Evolutionary conservation across 1,140 invertebrate genomes (phyloP), one percentile per base, ranked within the genome.

Genomic region (Ceratitis capitata): DNA sequence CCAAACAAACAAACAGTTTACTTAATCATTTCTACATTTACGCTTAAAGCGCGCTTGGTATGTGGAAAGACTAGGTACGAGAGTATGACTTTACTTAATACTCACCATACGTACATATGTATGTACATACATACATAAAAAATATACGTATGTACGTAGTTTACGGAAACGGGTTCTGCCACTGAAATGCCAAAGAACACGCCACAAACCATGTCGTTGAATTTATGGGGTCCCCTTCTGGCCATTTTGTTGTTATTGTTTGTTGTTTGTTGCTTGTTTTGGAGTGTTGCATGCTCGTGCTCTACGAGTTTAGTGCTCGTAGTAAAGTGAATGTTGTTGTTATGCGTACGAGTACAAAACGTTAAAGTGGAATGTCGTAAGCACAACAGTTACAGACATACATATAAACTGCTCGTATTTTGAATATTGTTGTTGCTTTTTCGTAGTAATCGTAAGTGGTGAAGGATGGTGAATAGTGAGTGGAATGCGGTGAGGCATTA

Each of bases 31-130:
- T 78, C 32, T 26, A 78, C 16, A 78, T 78, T 45, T 45, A 78
- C 69, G 69, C 69, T 78, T 78, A 78, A 78, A 78, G 69, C 69
- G n/a, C 39, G 39, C 69, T 78, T 78, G 69, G 69, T 47, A 78
- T 78, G 69, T 78, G 69, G 69, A 78, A 78, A 78, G 45, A 78
- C 69, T 45, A n/a, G 69, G 69, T 78, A 78, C 69, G 39, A 74
- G 39, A 74, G n/a, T 56, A 56, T 32, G 58, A 45, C 69, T 78
- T 26, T 4, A 5, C 32, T 78, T 23, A 56, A n/a, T 56, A 5
- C 32, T 78, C 51, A 56, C 7, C 23, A 1, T 53, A 53, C 51
- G 5, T 53, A 4, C 23, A 2, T 3, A n/a, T 53, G 10, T 23
- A 53, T n/a, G n/a, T n/a, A 23, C 9, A 9, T n/a, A n/a, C n/a